A percentile compares a stretch with the other conserved stretches of the same genome.
Conservation (phyloP, 37 sponge, comb jelly and placozoan genomes). For the Ephydatia muelleri region DNA sequence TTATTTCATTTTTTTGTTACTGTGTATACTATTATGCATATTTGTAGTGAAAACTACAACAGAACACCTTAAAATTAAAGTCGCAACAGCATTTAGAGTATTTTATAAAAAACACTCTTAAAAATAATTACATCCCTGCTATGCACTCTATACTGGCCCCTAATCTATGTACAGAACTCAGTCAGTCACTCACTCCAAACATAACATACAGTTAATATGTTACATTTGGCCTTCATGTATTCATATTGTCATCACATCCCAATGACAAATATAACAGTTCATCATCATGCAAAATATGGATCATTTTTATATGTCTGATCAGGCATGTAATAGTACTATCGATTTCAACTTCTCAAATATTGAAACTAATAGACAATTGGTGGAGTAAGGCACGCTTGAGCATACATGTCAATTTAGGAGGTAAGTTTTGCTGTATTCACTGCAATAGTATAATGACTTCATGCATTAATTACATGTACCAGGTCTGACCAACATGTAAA, state of each 20-base stretch:
- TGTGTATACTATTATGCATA: neutral
- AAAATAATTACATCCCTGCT: neutral
- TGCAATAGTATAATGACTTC: neutral
- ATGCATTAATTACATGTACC: slow-evolving; percentile 1
- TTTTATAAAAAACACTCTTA: slow-evolving; percentile 1
- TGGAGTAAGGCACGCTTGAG: neutral
- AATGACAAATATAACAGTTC: neutral
- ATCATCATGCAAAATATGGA: neutral
- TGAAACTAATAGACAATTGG: slow-evolving; percentile 1
- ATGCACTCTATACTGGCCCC: slow-evolving; percentile 1
- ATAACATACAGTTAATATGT: neutral
- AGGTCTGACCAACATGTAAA: neutral
- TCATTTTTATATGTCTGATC: neutral
- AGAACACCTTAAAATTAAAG: neutral
- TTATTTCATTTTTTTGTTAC: slow-evolving; percentile 1
- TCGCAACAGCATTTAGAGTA: neutral
- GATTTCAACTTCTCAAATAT: slow-evolving; percentile 1
- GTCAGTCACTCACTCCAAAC: slow-evolving; percentile 1
- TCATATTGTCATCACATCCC: slow-evolving; percentile 1
- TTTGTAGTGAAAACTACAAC: neutral
- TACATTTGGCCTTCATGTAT: slow-evolving; percentile 1
- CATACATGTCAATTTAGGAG: slow-evolving; percentile 1
- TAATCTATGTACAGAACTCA: neutral
- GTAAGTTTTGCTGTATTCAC: neutral
- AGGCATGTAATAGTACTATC: neutral